A percentile compares a stretch with the other conserved stretches of the same genome.
Conservation (phyloP, 2,797 vertebrate genomes). For the Alauda arvensis region DNA sequence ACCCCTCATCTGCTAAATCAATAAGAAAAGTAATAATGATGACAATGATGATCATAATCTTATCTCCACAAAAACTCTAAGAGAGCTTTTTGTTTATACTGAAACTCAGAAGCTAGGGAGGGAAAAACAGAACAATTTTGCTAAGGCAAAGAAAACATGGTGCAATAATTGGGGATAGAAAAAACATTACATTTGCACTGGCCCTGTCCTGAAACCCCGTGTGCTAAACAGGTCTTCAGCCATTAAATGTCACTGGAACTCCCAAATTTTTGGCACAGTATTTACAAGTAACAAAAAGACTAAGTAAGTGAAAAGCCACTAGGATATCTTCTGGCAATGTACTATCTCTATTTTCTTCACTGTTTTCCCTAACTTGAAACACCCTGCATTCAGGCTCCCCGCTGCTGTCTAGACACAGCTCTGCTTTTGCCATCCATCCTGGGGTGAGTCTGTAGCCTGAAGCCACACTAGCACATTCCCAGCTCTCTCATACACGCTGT, state of each 20-base stretch:
- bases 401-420: neutral
- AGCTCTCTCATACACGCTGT: accelerated
- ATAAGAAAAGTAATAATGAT: neutral
- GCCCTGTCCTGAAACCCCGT: neutral
- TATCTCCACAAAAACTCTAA: neutral
- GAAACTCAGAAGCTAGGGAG: neutral
- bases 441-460: neutral
- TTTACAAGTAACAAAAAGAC: neutral
- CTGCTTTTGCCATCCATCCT: neutral
- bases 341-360: neutral
- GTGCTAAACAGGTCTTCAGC: neutral
- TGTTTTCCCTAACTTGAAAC: neutral
- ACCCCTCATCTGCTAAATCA: neutral
- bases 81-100: neutral
- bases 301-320: neutral
- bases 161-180: neutral
- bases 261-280: neutral
- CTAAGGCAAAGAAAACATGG: neutral
- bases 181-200: neutral
- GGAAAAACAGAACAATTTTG: neutral
- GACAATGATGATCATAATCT: accelerated
- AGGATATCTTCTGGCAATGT: neutral
- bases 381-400: neutral
- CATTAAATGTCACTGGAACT: neutral
- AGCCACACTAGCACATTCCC: neutral